Evolutionary conservation across 2,113 vertebrate genomes (phyloP), one percentile per base, ranked within the genome.

Genomic region (Oxyura jamaicensis): DNA sequence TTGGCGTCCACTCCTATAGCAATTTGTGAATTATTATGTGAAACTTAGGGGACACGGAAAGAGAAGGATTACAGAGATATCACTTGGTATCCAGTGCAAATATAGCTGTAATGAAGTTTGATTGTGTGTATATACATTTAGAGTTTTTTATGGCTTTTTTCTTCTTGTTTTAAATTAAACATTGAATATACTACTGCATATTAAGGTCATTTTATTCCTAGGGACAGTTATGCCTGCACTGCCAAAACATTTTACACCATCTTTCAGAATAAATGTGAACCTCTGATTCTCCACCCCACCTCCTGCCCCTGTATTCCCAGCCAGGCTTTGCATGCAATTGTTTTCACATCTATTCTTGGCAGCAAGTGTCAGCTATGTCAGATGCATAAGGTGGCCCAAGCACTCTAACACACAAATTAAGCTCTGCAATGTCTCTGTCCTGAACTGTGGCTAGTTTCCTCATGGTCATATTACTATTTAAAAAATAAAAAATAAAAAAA

Each of bases 21-120:
- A 62, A 85, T 88, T 91, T 66, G n/a, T 78, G 36, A 78, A 85
- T 94, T 88, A 88, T 56, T 91, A 93, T 41, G 16, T 4, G 11
- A 83, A 94, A 83, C 83, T 94, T 81, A 69, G 82, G 82, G 46
- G 79, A 79, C 33, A 28, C 4, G 1, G 56, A 79, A 93, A 91
- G 39, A 65, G 82, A 91, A 85, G 31, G 58, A 94, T 92, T 94
- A 91, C 9, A 19, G 53, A 91, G 58, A 73, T 39, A 92, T 46
- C 77, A 67, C 16, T 39, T 80, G 31, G 46, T 77, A 87, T 89
- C 17, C 73, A 96, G 67, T 58, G 33, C 36, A 91, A 79, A 71
- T 92, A 83, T 29, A 86, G 93, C 59, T 68, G 29, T 46, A 93
- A 74, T 12, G 3, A 85, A 86, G 46, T 84, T 35, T 46, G 65